Evolutionary conservation across 2,888 invertebrate species (phyloP).

Genomic region (Plagodis pulveraria): DNA sequence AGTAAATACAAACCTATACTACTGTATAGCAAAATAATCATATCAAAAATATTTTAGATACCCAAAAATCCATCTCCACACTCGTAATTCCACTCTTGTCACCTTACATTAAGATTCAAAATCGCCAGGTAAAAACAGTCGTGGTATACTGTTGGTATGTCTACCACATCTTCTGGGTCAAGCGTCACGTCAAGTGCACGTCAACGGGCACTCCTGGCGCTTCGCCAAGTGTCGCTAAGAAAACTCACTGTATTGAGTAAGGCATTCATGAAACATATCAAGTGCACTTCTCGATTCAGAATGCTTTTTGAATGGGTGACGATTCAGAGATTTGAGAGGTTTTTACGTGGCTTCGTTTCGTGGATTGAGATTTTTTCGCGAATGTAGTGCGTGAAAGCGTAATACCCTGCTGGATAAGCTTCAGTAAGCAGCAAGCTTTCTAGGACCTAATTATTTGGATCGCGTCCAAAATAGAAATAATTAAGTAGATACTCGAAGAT

Average conservation of each 20-base stretch:
- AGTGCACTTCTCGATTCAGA: conserved; percentile 25
- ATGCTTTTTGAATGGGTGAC: conserved; percentile 17
- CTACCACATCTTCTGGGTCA: conserved; percentile 72
- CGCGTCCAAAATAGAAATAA: too few species aligned
- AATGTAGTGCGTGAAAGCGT: too few species aligned
- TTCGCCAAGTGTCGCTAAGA: conserved; percentile 63
- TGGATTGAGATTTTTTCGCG: background rate
- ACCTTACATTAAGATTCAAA: conserved; percentile 7
- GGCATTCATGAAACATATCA: conserved; percentile 49
- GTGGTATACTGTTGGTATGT: conserved; percentile 43
- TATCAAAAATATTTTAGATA: too few species aligned
- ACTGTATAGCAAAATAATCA: too few species aligned
- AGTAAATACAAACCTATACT: too few species aligned
- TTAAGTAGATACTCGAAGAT: too few species aligned
- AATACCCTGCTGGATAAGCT: too few species aligned
- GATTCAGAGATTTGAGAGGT: conserved; percentile 7
- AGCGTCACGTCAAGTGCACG: conserved; percentile 71
- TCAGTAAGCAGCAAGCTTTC: too few species aligned
- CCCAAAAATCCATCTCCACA: background rate
- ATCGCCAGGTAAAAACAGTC: conserved; percentile 23
- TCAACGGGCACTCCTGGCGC: conserved; percentile 70
- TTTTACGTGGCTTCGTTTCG: conserved; percentile 1
- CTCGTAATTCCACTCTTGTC: background rate
- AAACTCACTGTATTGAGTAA: conserved; percentile 61
- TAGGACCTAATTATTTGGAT: too few species aligned